These are phyloP conservation scores for Yponomeuta sedellus DNA, from an alignment of 2,888 invertebrate species.

Conservation along the genomic window DNA sequence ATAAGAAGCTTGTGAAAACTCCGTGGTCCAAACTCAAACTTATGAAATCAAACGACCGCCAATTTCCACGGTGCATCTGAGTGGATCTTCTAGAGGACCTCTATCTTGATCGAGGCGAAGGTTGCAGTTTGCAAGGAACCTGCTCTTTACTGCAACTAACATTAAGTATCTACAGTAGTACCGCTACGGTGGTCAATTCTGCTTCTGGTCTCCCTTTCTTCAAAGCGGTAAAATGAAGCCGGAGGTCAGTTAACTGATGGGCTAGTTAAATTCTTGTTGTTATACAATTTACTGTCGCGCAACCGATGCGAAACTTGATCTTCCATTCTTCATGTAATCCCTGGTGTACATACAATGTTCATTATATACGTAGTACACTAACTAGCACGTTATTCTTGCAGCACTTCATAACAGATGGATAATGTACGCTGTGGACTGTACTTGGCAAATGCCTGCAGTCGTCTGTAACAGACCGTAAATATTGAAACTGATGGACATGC, in stretches of 20 bases:
- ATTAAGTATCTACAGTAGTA: not conserved
- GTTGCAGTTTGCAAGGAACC: not conserved
- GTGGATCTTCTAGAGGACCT: not conserved
- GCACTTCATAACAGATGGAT: too few species aligned
- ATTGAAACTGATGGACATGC: not conserved
- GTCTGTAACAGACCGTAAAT: not conserved
- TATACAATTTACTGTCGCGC: not conserved
- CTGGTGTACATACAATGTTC: too few species aligned
- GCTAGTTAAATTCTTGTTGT: not conserved
- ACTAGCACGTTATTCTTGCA: too few species aligned
- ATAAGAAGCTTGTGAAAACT: too few species aligned
- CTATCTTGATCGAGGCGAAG: not conserved
- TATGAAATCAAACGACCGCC: too few species aligned
- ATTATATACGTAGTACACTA: too few species aligned
- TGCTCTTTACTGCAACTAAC: not conserved
- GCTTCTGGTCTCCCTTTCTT: not conserved
- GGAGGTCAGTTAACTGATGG: not conserved
- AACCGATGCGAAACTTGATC: not conserved
- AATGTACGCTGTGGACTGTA: not conserved
- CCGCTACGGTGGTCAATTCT: not conserved
- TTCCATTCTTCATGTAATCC: too few species aligned
- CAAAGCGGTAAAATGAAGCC: not conserved
- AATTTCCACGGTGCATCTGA: not conserved
- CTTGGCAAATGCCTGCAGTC: not conserved
- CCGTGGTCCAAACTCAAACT: too few species aligned